Percentiles rank a stretch among this genome's conserved stretches.
Conservation (phyloP, 2,797 vertebrate species). For the Dromococcyx pavoninus region DNA sequence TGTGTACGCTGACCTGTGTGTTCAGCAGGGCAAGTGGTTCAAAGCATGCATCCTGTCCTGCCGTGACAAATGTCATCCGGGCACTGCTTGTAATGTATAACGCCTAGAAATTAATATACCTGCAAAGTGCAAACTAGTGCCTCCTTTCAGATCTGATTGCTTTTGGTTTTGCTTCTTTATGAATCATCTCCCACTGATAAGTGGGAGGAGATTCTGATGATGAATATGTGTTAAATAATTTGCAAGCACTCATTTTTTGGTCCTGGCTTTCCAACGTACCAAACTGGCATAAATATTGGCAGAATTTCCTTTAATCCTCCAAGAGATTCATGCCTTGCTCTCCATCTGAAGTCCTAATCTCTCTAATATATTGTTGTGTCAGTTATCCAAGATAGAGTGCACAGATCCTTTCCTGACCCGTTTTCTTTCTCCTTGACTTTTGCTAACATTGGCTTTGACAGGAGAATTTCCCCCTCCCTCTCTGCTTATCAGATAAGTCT, state of each 20-base stretch:
- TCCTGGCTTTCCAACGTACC: slow-evolving; percentile 12
- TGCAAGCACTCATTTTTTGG: slow-evolving; percentile 45
- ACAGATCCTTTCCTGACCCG: not conserved
- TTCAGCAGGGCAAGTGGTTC: not conserved
- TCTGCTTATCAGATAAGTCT: not conserved
- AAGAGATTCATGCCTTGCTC: slow-evolving; percentile 14
- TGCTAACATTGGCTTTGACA: slow-evolving; percentile 9
- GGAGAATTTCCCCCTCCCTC: not conserved
- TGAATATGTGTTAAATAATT: slow-evolving; percentile 59
- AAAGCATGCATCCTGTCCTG: not conserved
- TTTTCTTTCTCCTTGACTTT: slow-evolving; percentile 36
- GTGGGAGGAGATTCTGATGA: slow-evolving; percentile 47
- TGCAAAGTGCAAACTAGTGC: not conserved
- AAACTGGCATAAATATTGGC: slow-evolving; percentile 65
- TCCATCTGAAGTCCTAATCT: slow-evolving; percentile 44
- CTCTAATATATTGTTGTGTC: slow-evolving; percentile 48
- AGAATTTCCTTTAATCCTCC: slow-evolving; percentile 55
- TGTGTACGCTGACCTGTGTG: not conserved
- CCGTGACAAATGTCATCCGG: not conserved
- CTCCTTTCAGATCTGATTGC: slow-evolving; percentile 9
- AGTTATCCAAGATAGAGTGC: slow-evolving; percentile 18
- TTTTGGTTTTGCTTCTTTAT: slow-evolving; percentile 50
- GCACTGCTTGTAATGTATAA: not conserved
- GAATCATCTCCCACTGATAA: slow-evolving; percentile 35
- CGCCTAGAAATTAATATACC: not conserved